Percentiles rank a stretch among this genome's conserved stretches.
Evolutionary conservation across 2,888 invertebrate species (phyloP).

Genomic region (Drosophila mimica): DNA sequence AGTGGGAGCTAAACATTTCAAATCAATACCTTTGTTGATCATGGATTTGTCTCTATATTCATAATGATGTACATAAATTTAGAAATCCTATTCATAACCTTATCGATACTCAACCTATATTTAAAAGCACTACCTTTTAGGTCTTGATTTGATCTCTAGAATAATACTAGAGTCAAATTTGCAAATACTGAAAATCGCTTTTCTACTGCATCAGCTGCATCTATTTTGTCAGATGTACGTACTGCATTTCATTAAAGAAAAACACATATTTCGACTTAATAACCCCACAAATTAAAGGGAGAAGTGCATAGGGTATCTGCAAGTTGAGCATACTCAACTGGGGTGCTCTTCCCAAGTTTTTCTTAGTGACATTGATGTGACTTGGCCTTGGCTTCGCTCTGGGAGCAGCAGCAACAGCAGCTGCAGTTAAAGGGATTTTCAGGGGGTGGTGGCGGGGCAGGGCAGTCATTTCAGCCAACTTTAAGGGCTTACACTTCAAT

Average conservation of each 20-base stretch:
- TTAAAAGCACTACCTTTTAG: background rate
- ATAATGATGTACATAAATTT: background rate
- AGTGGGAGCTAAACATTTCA: background rate
- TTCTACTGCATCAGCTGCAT: too few species aligned
- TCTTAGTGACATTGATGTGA: constrained; percentile 62
- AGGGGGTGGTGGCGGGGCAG: background rate
- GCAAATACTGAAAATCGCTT: background rate
- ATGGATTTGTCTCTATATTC: background rate
- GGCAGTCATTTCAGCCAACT: constrained; percentile 53
- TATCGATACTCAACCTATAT: background rate
- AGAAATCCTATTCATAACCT: too few species aligned
- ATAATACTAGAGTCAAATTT: too few species aligned
- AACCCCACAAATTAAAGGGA: too few species aligned
- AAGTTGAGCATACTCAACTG: background rate
- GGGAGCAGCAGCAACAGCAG: constrained; percentile 13
- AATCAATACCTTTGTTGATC: too few species aligned
- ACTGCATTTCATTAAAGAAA: background rate
- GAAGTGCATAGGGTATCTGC: background rate
- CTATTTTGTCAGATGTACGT: too few species aligned
- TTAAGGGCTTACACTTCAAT: constrained; percentile 76
- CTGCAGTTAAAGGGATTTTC: constrained; percentile 5
- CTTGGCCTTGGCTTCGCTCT: constrained; percentile 46
- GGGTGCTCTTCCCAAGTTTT: constrained; percentile 3
- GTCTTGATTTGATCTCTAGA: too few species aligned
- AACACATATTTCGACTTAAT: background rate